These are phyloP conservation scores for Polydrusus pterygomalis DNA, from an alignment of 2,888 invertebrate species.

Conservation along the genomic window DNA sequence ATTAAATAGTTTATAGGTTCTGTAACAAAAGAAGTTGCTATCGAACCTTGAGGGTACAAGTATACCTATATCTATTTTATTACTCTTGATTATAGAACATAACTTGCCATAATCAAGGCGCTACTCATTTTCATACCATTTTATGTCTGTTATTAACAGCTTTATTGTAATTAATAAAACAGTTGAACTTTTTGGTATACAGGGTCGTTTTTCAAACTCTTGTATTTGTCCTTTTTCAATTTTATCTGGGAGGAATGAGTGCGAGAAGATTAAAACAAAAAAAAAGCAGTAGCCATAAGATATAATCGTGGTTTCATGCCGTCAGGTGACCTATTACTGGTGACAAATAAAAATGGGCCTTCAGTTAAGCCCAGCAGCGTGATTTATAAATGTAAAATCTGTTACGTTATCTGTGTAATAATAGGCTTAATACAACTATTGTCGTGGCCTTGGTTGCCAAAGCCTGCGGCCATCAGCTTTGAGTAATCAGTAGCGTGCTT, in stretches of 20 bases:
- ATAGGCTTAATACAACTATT: conserved; percentile 67
- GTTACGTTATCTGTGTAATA: conserved; percentile 62
- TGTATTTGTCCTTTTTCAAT: conserved; percentile 15
- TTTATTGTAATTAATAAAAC: conserved; percentile 1
- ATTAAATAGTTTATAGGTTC: too few relatives aligned
- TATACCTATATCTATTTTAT: too few relatives aligned
- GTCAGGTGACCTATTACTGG: conserved; percentile 33
- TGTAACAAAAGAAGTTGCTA: too few relatives aligned
- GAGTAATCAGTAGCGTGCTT: conserved; percentile 5
- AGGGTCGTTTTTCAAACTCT: neutral
- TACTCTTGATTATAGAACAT: too few relatives aligned
- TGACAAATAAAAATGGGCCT: conserved; percentile 46
- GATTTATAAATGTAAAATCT: conserved; percentile 45
- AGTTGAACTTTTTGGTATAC: neutral
- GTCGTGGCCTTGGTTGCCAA: conserved; percentile 68
- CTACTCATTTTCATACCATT: too few relatives aligned
- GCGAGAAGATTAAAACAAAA: conserved; percentile 19
- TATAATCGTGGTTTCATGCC: conserved; percentile 32
- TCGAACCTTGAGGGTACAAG: too few relatives aligned
- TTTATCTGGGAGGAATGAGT: conserved; percentile 20
- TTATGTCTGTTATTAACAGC: neutral
- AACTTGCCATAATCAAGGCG: too few relatives aligned
- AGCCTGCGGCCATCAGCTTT: conserved; percentile 25
- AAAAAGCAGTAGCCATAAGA: conserved; percentile 36
- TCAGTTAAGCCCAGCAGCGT: conserved; percentile 46